Conservation (phyloP, 2,113 vertebrate species). For the Natator depressus region DNA sequence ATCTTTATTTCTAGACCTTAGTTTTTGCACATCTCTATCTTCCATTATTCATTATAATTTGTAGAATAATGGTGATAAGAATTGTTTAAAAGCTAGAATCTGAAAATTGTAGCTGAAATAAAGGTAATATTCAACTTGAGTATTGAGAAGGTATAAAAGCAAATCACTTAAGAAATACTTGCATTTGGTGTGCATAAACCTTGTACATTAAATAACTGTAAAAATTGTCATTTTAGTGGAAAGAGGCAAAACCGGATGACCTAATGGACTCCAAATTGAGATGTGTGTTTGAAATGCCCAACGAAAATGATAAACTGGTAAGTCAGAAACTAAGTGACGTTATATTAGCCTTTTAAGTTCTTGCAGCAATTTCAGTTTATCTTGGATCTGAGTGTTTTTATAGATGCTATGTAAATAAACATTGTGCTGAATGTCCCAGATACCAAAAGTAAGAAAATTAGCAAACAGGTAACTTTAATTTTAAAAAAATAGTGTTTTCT, state of each 20-base stretch:
- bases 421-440: not conserved
- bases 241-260: conserved; percentile 97
- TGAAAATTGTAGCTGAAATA: conserved; percentile 8
- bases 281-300: conserved; percentile 98
- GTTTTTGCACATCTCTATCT: not conserved
- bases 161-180: not conserved
- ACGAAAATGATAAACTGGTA: conserved; percentile 97
- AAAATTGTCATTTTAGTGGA: conserved; percentile 89
- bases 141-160: not conserved
- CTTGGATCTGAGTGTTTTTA: not conserved
- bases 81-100: not conserved
- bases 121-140: not conserved
- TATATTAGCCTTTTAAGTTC: not conserved
- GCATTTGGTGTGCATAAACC: not conserved
- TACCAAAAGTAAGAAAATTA: not conserved
- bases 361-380: not conserved
- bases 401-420: not conserved
- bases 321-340: conserved; percentile 66
- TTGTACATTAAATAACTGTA: not conserved
- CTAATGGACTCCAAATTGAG: conserved; percentile 99
- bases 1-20: not conserved
- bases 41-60: not conserved
- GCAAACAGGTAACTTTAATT: not conserved
- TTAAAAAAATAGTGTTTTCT: not conserved
- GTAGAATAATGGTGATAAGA: not conserved